Evolutionary conservation across 2,113 vertebrate genomes (phyloP).

Genomic region (Scortum barcoo): DNA sequence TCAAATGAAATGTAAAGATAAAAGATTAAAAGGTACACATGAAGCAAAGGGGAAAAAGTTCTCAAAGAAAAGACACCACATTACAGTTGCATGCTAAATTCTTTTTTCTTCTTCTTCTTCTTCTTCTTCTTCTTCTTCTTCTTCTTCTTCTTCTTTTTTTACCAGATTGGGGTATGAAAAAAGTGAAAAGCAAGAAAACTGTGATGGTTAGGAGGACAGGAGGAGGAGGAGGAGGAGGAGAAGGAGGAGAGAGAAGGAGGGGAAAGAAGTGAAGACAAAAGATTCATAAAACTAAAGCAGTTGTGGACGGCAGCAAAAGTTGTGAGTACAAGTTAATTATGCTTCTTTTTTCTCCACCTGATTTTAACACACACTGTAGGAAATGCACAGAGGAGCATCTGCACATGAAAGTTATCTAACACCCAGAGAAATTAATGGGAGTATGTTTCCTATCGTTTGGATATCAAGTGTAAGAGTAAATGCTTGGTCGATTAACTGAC

Average conservation of each 20-base stretch:
- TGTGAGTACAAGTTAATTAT: conserved; percentile 78
- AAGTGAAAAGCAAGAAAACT: conserved; percentile 51
- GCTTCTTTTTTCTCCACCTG: conserved; percentile 42
- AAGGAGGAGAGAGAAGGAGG: conserved; percentile 67
- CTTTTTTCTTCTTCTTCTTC: too few species aligned
- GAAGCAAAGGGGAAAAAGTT: conserved; percentile 3
- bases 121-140: too few species aligned
- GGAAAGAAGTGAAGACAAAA: conserved; percentile 78
- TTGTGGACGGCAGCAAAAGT: conserved; percentile 76
- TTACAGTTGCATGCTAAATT: not conserved
- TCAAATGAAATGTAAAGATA: not conserved
- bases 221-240: conserved; percentile 54
- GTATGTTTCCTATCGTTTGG: conserved; percentile 11
- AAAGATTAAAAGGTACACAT: not conserved
- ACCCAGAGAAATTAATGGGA: conserved; percentile 15
- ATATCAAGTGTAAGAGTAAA: not conserved
- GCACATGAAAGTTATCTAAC: conserved; percentile 23
- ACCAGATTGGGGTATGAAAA: conserved; percentile 23
- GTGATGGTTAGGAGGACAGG: conserved; percentile 48
- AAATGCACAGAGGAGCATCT: conserved; percentile 30
- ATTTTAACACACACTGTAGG: conserved; percentile 38
- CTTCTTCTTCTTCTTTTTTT: too few species aligned
- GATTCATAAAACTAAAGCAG: conserved; percentile 76
- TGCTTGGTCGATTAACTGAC: not conserved
- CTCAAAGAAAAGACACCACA: not conserved